These are phyloP conservation scores for Mesorhabditis sp. DNA, from an alignment of 2,888 invertebrate genomes.

Conservation along the genomic window DNA sequence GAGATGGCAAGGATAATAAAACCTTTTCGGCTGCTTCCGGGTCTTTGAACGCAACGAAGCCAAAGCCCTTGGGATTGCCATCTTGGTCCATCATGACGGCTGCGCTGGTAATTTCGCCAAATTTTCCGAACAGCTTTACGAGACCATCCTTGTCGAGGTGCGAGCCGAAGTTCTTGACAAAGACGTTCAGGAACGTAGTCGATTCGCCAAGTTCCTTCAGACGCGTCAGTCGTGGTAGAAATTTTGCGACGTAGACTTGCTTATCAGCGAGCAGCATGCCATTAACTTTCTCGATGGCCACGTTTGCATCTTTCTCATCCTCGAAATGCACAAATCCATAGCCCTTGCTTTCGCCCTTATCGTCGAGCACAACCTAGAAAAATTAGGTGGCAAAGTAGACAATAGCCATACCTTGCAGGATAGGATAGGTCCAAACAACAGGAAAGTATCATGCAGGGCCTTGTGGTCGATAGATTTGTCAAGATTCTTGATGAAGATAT, in stretches of 20 bases:
- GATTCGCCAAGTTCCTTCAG: slow-evolving; percentile 96
- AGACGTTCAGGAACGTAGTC: slow-evolving; percentile 91
- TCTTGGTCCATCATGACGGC: slow-evolving; percentile 44
- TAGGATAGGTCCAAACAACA: slow-evolving; percentile 95
- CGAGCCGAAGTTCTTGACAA: slow-evolving; percentile 96
- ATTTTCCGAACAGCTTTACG: slow-evolving; percentile 83
- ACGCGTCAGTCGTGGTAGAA: slow-evolving; percentile 94
- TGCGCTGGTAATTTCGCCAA: slow-evolving; percentile 44
- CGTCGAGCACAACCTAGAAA: slow-evolving; percentile 60
- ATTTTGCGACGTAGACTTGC: slow-evolving; percentile 88
- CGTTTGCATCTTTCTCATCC: slow-evolving; percentile 60
- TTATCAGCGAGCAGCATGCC: slow-evolving; percentile 97
- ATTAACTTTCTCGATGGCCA: slow-evolving; percentile 96
- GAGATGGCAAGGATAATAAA: slow-evolving; percentile 7
- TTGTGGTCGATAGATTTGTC: slow-evolving; percentile 98
- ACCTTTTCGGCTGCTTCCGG: slow-evolving; percentile 85
- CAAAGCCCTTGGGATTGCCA: slow-evolving; percentile 76
- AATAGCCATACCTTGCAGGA: slow-evolving; percentile 78
- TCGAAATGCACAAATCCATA: slow-evolving; percentile 61
- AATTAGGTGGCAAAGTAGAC: not conserved
- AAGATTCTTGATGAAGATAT: slow-evolving; percentile 98
- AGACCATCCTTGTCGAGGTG: slow-evolving; percentile 86
- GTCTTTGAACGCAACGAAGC: slow-evolving; percentile 95
- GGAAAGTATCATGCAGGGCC: slow-evolving; percentile 97
- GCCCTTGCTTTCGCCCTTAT: slow-evolving; percentile 61